Evolutionary conservation across 2,797 vertebrate genomes (phyloP), one percentile per base, ranked within the genome.

Genomic region (Xerus rutilus): DNA sequence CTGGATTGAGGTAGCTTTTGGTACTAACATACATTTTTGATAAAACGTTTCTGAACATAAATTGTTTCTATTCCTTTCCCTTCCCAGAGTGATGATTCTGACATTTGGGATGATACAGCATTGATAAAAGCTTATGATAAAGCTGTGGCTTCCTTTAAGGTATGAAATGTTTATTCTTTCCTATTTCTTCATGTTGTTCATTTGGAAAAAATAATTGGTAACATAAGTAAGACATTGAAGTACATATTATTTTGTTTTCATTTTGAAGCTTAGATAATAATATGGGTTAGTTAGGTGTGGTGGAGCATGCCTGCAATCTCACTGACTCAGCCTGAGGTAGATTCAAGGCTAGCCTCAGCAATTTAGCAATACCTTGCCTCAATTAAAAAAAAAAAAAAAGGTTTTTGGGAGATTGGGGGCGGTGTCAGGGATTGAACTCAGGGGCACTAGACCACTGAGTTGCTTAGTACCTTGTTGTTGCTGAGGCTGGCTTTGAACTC

Each of bases 71-170:
- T 84, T 97, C 1, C 82, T 79, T 96, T 76, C 13, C 28, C 9
- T 93, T 82, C 18, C 3, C 97, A 99, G 99, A 99, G 99, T 97
- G 99, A 99, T 74, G 99, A 99, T 97, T 99, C 99, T 12, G 99
- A 99, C 86, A 99, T 99, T 94, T 99, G 99, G 99, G 99, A 99
- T 94, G 99, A 99, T 97, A 99, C 99, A 5, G 99, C 99, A 0
- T 97, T 99, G 96, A 99, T 99, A 98, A 99, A 99, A 97, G 99
- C 99, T 1, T 99, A 99, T 82, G 99, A 99, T 97, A 99, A 99
- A 98, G 99, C 99, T 21, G 99, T 99, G 57, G 98, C 99, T 32
- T 99, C 99, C 2, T 99, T 99, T 98, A 99, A 99, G 99, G 99
- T 99, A 98, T 97, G 91, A 62, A 95, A 59, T 67, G 4, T 72